These are phyloP conservation scores for Synergus umbraculus DNA, from an alignment of 2,888 invertebrate species.

Conservation along the genomic window DNA sequence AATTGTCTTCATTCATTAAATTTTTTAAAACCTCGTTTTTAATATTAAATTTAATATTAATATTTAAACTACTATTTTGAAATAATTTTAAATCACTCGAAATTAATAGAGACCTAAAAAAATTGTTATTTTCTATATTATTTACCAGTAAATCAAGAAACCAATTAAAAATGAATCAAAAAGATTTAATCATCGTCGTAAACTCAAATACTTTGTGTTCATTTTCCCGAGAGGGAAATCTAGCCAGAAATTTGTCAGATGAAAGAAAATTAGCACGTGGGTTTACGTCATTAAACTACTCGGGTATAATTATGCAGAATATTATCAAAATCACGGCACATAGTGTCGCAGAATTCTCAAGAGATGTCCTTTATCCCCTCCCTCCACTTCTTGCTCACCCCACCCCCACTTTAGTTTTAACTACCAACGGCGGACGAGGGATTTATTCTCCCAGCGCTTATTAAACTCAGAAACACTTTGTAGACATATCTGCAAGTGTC, in stretches of 20 bases:
- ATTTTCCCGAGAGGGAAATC: not conserved
- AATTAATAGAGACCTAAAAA: no score
- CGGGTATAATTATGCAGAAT: not conserved
- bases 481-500: not conserved
- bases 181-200: not conserved
- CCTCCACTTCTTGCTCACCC: not conserved
- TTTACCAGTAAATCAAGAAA: no score
- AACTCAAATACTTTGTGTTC: not conserved
- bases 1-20: no score
- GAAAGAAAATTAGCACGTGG: not conserved
- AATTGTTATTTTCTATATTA: no score
- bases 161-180: no score
- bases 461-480: not conserved
- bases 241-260: not conserved
- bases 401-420: not conserved
- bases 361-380: not conserved
- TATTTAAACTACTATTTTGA: no score
- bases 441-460: not conserved
- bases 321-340: not conserved
- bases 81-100: no score
- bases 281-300: not conserved
- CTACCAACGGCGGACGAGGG: not conserved
- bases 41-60: no score
- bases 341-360: not conserved
- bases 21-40: no score